Percentiles rank a stretch among this genome's conserved stretches.
These are phyloP conservation scores for Lamprologus ornatipinnis DNA, from an alignment of 2,113 vertebrate species.

Conservation along the genomic window DNA sequence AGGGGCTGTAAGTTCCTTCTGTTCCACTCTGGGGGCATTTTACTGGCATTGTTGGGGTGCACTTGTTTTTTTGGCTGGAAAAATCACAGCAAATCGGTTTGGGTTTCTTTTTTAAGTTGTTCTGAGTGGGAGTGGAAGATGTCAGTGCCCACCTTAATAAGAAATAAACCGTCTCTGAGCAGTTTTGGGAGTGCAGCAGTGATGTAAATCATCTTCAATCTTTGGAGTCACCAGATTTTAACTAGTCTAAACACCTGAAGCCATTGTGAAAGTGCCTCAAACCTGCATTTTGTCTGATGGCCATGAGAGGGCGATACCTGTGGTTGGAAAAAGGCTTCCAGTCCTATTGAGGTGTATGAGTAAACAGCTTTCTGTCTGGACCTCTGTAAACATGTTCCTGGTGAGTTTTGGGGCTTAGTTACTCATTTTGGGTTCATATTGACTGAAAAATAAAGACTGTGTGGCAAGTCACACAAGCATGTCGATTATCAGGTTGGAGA, in stretches of 20 bases:
- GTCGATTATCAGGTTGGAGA: background rate
- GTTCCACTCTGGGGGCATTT: background rate
- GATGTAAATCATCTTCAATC: background rate
- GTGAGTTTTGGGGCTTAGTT: background rate
- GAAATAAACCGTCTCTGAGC: fast-evolving
- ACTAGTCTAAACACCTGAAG: fast-evolving
- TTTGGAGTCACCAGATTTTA: background rate
- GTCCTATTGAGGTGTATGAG: background rate
- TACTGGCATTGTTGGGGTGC: background rate
- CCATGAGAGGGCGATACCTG: background rate
- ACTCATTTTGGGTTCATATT: background rate
- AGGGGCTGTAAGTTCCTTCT: background rate
- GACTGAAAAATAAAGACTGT: background rate
- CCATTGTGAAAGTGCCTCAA: background rate
- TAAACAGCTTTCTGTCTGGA: background rate
- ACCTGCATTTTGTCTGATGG: background rate
- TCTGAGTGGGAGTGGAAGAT: background rate
- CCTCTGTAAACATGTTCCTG: background rate
- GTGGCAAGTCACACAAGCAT: background rate
- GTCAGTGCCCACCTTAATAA: background rate
- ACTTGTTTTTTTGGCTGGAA: fast-evolving
- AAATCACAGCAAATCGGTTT: background rate
- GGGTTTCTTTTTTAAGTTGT: background rate
- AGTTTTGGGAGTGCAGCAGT: background rate
- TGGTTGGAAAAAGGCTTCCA: background rate